These are phyloP conservation scores for Trisateles emortualis DNA, from an alignment of 2,888 invertebrate species.

Conservation along the genomic window DNA sequence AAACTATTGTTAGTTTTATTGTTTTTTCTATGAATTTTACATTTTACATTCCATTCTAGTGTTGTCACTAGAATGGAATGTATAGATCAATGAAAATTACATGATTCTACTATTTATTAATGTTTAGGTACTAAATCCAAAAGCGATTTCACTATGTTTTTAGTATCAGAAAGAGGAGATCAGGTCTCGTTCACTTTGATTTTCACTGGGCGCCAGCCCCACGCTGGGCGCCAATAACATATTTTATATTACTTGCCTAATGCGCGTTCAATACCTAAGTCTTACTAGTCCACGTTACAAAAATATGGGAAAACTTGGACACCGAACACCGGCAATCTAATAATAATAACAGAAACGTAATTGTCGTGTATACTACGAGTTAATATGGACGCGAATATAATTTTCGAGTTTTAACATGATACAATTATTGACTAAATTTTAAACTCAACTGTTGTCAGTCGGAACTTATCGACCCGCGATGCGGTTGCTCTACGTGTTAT, in stretches of 20 bases:
- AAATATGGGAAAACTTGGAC: slow-evolving; percentile 44
- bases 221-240: slow-evolving; percentile 45
- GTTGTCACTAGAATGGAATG: slow-evolving; percentile 33
- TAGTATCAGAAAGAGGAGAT: slow-evolving; percentile 18
- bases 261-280: slow-evolving; percentile 21
- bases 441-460: background rate
- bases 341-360: slow-evolving; percentile 29
- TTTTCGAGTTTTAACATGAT: slow-evolving; percentile 31
- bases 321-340: slow-evolving; percentile 42
- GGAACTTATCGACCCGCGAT: slow-evolving; percentile 17
- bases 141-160: slow-evolving; percentile 30
- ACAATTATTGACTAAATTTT: slow-evolving; percentile 20
- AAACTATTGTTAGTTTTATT: too few relatives aligned
- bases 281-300: slow-evolving; percentile 39
- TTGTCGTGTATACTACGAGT: slow-evolving; percentile 21
- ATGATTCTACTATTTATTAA: slow-evolving; percentile 16
- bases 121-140: slow-evolving; percentile 34
- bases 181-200: slow-evolving; percentile 35
- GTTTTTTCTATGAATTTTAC: slow-evolving; percentile 34
- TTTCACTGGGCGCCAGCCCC: slow-evolving; percentile 22
- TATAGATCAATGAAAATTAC: slow-evolving; percentile 23
- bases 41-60: too few relatives aligned
- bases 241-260: slow-evolving; percentile 9
- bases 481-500: slow-evolving; percentile 26
- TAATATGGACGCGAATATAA: slow-evolving; percentile 43